Evolutionary conservation across 1,140 invertebrate species (phyloP).

Genomic region (Macrobrachium nipponense): DNA sequence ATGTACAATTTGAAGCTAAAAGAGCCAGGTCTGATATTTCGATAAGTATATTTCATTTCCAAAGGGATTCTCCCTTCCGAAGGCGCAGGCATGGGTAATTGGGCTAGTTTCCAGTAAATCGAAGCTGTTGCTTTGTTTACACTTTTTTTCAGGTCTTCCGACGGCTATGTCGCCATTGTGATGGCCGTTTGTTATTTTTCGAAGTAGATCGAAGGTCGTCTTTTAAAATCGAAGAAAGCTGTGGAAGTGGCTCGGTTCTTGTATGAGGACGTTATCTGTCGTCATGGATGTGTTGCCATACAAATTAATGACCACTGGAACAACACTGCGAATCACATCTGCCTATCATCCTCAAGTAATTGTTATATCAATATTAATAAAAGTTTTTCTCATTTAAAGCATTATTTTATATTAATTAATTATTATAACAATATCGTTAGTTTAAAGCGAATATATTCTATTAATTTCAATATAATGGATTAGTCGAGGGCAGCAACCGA

Average conservation of each 20-base stretch:
- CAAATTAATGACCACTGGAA: background rate
- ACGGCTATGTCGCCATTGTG: conserved; percentile 26
- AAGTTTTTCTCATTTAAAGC: background rate
- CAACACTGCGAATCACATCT: conserved; percentile 25
- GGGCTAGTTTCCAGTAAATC: no score
- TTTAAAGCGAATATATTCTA: background rate
- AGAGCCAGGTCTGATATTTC: no score
- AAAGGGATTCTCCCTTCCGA: no score
- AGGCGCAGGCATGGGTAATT: no score
- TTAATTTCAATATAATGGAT: no score
- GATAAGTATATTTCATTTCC: no score
- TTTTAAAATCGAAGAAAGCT: background rate
- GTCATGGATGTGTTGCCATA: background rate
- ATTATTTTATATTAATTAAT: no score
- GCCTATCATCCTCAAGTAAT: background rate
- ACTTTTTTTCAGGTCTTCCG: background rate
- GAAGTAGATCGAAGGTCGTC: conserved; percentile 23
- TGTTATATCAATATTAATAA: no score
- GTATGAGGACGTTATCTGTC: conserved; percentile 23
- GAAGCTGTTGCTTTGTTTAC: no score
- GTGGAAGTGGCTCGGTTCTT: conserved; percentile 6
- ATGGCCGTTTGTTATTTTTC: conserved; percentile 30
- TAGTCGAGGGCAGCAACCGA: conserved; percentile 14
- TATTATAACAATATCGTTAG: background rate
- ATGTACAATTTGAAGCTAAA: no score